Percentiles rank a stretch among this genome's conserved stretches.
Evolutionary conservation across 2,113 vertebrate genomes (phyloP).

Genomic region (Naja naja): DNA sequence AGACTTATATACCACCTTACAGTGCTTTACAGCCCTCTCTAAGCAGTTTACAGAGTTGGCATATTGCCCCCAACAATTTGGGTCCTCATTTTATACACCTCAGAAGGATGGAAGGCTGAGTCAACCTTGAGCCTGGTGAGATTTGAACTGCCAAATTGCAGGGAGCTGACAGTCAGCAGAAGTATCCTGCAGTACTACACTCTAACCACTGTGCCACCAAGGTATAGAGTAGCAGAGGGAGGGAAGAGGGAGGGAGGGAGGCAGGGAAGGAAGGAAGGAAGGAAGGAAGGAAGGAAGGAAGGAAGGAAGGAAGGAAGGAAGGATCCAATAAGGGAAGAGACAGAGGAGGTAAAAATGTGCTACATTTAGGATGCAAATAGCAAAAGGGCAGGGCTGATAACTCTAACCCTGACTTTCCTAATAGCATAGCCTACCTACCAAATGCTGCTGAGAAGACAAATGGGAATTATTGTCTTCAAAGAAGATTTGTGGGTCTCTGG

Average conservation of each 20-base stretch:
- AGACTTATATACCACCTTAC: no score
- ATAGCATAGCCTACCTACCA: not conserved
- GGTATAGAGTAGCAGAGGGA: not conserved
- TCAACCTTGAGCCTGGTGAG: no score
- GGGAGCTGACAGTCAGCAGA: no score
- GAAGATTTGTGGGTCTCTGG: not conserved
- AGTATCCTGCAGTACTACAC: no score
- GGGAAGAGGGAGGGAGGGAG: not conserved
- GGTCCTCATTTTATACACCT: no score
- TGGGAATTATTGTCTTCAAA: not conserved
- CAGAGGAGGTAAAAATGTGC: not conserved
- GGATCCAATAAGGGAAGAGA: not conserved
- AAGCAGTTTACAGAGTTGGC: no score
- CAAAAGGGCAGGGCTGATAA: not conserved
- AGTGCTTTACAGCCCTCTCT: no score
- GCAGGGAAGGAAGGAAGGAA: not conserved
- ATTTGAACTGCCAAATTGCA: no score
- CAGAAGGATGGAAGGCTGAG: no score
- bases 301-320: not conserved
- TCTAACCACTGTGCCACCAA: no score
- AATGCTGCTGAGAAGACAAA: not conserved
- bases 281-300: not conserved
- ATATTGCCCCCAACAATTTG: no score
- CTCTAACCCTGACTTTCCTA: not conserved
- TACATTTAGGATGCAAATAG: not conserved